These are phyloP conservation scores for Chionoecetes opilio DNA, from an alignment of 1,140 invertebrate genomes.

Conservation along the genomic window DNA sequence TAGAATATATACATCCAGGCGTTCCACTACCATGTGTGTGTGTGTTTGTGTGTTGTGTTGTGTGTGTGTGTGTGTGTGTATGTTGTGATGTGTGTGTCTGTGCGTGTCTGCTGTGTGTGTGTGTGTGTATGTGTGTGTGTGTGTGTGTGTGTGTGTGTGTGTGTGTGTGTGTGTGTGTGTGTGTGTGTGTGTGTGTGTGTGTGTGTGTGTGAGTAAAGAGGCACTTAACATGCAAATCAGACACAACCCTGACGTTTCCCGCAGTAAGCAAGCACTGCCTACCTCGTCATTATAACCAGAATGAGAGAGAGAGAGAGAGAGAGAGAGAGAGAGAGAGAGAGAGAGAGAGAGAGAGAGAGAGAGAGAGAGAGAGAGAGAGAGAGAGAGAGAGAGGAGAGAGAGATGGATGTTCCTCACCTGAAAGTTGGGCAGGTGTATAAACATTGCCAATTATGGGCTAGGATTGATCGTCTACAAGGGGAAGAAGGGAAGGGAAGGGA, in stretches of 20 bases:
- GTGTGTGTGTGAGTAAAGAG: neutral
- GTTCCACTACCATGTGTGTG: too few relatives aligned
- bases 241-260: too few relatives aligned
- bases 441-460: neutral
- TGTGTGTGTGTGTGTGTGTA: neutral
- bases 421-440: neutral
- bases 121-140: neutral
- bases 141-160: neutral
- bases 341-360: neutral
- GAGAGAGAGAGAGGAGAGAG: neutral
- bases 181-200: constrained; percentile 27
- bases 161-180: neutral
- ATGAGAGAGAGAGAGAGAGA: neutral
- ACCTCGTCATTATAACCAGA: neutral
- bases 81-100: neutral
- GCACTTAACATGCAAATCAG: too few relatives aligned
- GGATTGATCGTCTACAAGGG: neutral
- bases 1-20: too few relatives aligned
- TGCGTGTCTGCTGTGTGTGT: neutral
- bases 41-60: too few relatives aligned
- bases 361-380: constrained; percentile 22
- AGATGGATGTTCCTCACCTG: neutral
- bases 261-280: too few relatives aligned
- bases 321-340: neutral
- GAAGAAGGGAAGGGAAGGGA: neutral